Evolutionary conservation across 2,888 invertebrate genomes (phyloP).

Genomic region (Micropterix aruncella): DNA sequence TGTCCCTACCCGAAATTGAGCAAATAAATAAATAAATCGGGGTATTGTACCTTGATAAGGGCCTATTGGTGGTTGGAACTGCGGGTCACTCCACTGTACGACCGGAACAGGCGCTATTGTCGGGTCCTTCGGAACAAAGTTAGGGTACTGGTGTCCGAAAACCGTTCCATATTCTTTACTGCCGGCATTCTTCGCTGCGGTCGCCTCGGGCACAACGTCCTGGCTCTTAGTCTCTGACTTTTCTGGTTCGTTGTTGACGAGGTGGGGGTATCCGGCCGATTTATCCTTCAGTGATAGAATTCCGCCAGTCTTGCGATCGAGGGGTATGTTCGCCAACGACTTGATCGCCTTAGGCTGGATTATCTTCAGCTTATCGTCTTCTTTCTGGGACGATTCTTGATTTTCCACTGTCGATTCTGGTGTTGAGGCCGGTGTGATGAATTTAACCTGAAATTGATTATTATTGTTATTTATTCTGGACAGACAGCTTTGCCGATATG

Average conservation of each 20-base stretch:
- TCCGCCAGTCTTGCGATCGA: slow-evolving; percentile 34
- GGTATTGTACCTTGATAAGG: too few species aligned
- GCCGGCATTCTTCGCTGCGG: neutral
- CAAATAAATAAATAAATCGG: too few species aligned
- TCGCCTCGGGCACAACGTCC: slow-evolving; percentile 27
- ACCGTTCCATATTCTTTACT: neutral
- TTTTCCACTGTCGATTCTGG: slow-evolving; percentile 23
- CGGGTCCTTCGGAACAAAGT: neutral
- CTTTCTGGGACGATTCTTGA: slow-evolving; percentile 14
- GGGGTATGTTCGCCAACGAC: slow-evolving; percentile 27
- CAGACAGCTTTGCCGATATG: too few species aligned
- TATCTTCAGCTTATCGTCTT: slow-evolving; percentile 23
- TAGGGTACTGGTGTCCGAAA: neutral
- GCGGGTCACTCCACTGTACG: slow-evolving; percentile 2
- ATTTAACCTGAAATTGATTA: slow-evolving; percentile 33
- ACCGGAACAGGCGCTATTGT: slow-evolving; percentile 9
- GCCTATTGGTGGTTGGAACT: neutral
- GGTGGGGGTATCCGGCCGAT: slow-evolving; percentile 35
- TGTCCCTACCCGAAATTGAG: too few species aligned
- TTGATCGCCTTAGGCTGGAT: slow-evolving; percentile 23
- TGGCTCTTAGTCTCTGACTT: slow-evolving; percentile 19
- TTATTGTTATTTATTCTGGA: neutral
- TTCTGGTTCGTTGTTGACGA: slow-evolving; percentile 30
- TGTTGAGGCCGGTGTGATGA: slow-evolving; percentile 36
- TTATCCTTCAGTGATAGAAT: slow-evolving; percentile 38